These are phyloP conservation scores for Boleophthalmus pectinirostris DNA, from an alignment of 2,113 vertebrate genomes.

Conservation along the genomic window DNA sequence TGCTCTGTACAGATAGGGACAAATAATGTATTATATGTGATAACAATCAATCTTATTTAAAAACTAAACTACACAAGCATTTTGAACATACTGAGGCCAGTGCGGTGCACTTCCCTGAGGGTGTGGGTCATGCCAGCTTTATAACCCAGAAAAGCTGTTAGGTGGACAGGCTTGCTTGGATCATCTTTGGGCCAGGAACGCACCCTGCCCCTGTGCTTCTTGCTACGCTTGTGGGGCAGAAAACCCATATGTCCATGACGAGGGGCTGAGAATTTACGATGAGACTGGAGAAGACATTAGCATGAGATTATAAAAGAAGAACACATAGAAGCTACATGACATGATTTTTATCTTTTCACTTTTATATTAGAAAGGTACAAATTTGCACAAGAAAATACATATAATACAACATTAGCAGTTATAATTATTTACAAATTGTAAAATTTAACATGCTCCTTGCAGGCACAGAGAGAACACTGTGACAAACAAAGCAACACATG, in stretches of 20 bases:
- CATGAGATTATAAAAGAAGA: background rate
- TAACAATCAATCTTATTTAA: background rate
- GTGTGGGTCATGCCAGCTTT: constrained; percentile 99
- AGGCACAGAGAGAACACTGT: background rate
- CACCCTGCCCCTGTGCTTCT: constrained; percentile 89
- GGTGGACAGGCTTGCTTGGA: constrained; percentile 87
- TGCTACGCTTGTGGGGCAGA: constrained; percentile 89
- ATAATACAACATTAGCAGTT: no score
- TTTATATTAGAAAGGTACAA: background rate
- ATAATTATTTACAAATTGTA: background rate
- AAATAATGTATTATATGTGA: background rate
- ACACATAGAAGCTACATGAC: background rate
- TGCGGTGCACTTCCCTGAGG: constrained; percentile 89
- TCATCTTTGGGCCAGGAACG: constrained; percentile 97
- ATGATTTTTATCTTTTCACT: background rate
- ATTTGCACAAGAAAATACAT: no score
- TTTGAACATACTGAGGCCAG: constrained; percentile 87
- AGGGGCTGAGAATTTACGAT: constrained; percentile 95
- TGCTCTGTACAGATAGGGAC: constrained; percentile 78
- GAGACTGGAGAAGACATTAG: constrained; percentile 77
- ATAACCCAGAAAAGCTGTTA: constrained; percentile 93
- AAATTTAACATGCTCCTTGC: background rate
- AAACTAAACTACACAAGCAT: background rate
- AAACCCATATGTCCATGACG: constrained; percentile 95
- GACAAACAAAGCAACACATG: constrained; percentile 1